Percentiles rank a stretch among this genome's conserved stretches.
phyloP scores from a whole-genome alignment of 1,140 invertebrate genomes.

The Cryptotermes secundus region DNA sequence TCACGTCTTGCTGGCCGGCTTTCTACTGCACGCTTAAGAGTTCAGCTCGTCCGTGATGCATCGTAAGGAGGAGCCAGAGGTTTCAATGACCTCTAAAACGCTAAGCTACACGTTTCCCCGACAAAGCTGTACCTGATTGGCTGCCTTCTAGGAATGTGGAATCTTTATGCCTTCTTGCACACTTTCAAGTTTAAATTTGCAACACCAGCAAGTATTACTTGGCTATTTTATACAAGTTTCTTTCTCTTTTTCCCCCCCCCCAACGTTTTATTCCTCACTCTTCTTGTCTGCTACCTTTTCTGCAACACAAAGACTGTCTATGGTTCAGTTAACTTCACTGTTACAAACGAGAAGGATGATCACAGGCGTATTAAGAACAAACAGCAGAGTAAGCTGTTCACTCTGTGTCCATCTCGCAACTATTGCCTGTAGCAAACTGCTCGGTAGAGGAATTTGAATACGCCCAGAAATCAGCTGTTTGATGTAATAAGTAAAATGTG shows the following conservation, averaged over 20 bases:
- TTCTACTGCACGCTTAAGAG: background rate
- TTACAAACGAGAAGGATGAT: background rate
- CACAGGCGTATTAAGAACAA: background rate
- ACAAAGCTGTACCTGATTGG: background rate
- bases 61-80: background rate
- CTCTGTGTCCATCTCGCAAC: no score
- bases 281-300: background rate
- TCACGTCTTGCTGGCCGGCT: background rate
- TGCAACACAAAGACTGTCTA: background rate
- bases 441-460: background rate
- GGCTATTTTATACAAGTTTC: background rate
- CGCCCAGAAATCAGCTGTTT: background rate
- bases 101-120: background rate
- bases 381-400: background rate
- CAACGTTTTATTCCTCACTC: background rate
- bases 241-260: background rate
- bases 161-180: constrained; percentile 19
- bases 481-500: background rate
- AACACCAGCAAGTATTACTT: background rate
- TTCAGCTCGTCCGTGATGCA: background rate
- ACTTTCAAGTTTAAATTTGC: background rate
- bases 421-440: background rate
- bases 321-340: background rate
- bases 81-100: constrained; percentile 7
- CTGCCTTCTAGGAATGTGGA: background rate